Base-by-base conservation (phyloP, 2,113 vertebrate genomes). In the Lipotes vexillifer region DNA sequence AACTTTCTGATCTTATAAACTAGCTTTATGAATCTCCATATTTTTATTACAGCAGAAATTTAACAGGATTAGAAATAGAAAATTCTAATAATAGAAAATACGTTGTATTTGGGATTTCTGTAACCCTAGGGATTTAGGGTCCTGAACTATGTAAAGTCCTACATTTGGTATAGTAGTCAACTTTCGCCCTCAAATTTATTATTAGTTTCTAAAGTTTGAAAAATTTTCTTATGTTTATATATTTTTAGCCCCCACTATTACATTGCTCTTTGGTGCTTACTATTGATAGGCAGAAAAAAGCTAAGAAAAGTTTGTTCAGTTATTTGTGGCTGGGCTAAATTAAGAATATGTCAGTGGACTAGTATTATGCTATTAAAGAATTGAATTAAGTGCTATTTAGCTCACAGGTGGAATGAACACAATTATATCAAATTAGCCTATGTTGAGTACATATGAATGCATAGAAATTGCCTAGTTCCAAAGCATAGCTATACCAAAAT, bases 51-150 rank as follows among this genome's bases (percentile, higher is more conserved):
- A 98, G 97, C 86, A 98, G 95, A 98, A 98, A 98, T 97, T 97
- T 97, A 98, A 98, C 97, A 98, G 96, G 95, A 98, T 98, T 98
- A 98, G 97, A 98, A 98, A 98, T 97, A 98, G 98, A 98, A 98
- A 97, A 97, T 97, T 95, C 98, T 98, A 98, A 98, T 98, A 98
- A 98, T 98, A 98, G 95, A 96, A 98, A 96, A 97, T 97, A 95
- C 98, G 98, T 97, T 98, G 96, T 98, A 98, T 98, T 98, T 98
- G 97, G 97, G 97, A 98, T 98, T 99, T 98, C 98, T 97, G 86
- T 98, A 97, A 97, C 98, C 94, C 96, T 96, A 96, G 81, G 97
- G 97, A 98, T 93, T 98, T 98, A 98, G 95, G 97, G 88, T 88
- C 97, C 97, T 94, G 95, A 98, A 98, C 97, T 94, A 90, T 88